Percentiles rank a stretch among this genome's conserved stretches.
These are phyloP conservation scores for Microplitis demolitor DNA, from an alignment of 1,140 invertebrate genomes.

Conservation along the genomic window DNA sequence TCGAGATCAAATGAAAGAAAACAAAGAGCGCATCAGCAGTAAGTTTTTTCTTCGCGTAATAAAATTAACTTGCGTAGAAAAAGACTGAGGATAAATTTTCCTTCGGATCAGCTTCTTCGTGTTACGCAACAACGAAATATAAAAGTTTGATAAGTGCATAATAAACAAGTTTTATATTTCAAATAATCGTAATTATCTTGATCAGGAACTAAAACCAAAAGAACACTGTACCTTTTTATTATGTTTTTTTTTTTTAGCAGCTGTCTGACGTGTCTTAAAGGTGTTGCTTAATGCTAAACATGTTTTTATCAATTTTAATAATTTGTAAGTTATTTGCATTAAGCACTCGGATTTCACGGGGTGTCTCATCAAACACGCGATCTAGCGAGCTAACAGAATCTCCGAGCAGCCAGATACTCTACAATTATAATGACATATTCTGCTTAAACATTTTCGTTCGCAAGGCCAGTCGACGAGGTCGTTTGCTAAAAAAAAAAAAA, in stretches of 20 bases:
- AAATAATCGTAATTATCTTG: too few relatives aligned
- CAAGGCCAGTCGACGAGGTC: constrained; percentile 6
- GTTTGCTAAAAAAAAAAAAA: background rate
- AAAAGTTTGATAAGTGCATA: background rate
- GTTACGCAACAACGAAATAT: background rate
- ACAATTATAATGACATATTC: constrained; percentile 3
- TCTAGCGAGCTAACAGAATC: background rate
- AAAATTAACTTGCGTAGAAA: too few relatives aligned
- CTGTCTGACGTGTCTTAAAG: too few relatives aligned
- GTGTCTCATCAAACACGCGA: background rate
- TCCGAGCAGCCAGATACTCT: background rate
- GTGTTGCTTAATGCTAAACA: background rate
- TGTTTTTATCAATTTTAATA: background rate
- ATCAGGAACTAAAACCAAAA: too few relatives aligned
- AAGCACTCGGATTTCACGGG: background rate
- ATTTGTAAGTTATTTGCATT: background rate
- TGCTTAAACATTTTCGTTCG: background rate
- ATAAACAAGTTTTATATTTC: too few relatives aligned
- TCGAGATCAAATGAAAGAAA: too few relatives aligned
- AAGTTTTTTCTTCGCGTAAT: too few relatives aligned
- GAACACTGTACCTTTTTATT: too few relatives aligned
- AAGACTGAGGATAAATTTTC: too few relatives aligned
- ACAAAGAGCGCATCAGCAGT: too few relatives aligned
- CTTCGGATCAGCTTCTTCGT: too few relatives aligned
- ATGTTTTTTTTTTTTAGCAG: too few relatives aligned